phyloP scores from a whole-genome alignment of 2,888 invertebrate genomes.

The Caenorhabditis imperialis region DNA sequence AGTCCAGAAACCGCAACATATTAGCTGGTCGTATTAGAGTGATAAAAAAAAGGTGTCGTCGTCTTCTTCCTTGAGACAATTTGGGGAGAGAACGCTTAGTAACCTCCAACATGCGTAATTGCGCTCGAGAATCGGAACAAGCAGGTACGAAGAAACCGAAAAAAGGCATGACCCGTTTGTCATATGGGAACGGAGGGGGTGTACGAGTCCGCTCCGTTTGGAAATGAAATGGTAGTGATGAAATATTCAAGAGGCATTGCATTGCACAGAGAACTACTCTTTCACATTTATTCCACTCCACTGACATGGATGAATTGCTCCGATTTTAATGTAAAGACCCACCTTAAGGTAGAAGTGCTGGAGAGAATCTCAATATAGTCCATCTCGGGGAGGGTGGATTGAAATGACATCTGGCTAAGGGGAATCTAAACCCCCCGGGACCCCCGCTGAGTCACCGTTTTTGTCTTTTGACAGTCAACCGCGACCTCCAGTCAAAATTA shows the following conservation, averaged over 20 bases:
- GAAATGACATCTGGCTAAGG: slow-evolving; percentile 52
- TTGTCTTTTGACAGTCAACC: slow-evolving; percentile 50
- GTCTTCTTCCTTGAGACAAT: slow-evolving; percentile 2
- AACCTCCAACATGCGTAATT: slow-evolving; percentile 56
- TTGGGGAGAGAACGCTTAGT: slow-evolving; percentile 37
- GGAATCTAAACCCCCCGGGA: slow-evolving; percentile 30
- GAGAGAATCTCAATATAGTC: slow-evolving; percentile 30
- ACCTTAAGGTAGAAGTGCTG: slow-evolving; percentile 38
- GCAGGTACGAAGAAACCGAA: slow-evolving; percentile 54
- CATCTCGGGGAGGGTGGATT: slow-evolving; percentile 36
- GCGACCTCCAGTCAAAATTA: slow-evolving; percentile 50
- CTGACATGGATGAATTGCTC: too few relatives aligned
- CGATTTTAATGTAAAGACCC: background rate
- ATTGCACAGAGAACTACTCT: slow-evolving; percentile 6
- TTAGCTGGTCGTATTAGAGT: slow-evolving; percentile 44
- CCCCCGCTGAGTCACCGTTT: slow-evolving; percentile 53
- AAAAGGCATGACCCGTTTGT: slow-evolving; percentile 52
- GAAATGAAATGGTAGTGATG: slow-evolving; percentile 2
- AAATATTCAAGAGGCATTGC: slow-evolving; percentile 44
- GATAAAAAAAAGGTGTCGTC: slow-evolving; percentile 31
- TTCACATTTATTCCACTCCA: background rate
- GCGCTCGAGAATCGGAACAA: slow-evolving; percentile 53
- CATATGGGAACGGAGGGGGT: slow-evolving; percentile 25
- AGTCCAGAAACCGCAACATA: slow-evolving; percentile 43
- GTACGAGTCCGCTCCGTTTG: slow-evolving; percentile 39